Evolutionary conservation across 2,888 invertebrate species (phyloP), one percentile per base, ranked within the genome.

Genomic region (Drosophila seclusa): DNA sequence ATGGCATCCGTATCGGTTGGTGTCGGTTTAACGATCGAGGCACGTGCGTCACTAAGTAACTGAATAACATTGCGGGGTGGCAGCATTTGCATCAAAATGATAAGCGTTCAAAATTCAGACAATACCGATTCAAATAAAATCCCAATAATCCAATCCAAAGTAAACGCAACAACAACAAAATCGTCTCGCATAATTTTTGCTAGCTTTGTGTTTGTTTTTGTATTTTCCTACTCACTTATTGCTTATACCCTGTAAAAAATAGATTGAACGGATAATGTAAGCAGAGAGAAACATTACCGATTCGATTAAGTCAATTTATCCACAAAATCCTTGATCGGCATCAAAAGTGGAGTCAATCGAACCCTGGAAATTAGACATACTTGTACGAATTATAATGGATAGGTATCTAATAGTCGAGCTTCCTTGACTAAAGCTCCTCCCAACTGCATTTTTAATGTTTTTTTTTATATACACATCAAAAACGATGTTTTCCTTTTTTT

Each of bases 171-270:
- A 64, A 29, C 59, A 67, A 81, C 78, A 85, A 78, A 78, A 71
- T 61, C 29, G 45, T 50, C 58, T 69, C 63, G 63, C 63, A 60
- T 53, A 50, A 24, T 73, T 82, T 83, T 83, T 68, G 87, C 82
- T 61, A 68, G 73, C 58, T 59, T 70, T 80, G 27, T 68, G 63
- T 64, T 63, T 57, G 62, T 34, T 63, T 57, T 24, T 57, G 40
- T 61, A 61, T 57, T 65, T 50, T 21, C 21, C 42, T 68, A 59
- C 27, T 54, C 7, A 6, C 18, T 36, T 21, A 11, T 24, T 24
- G 24, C 8, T 4, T 8, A 16, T 45, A 45, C 24, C 8, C 45
- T 45, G 24, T 45, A 16, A 4, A 10, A 24, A 45, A 7, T 24
- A 1, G 16, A 45, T 16, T 24, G 24, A 21, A 45, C 7, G n/a